Evolutionary conservation across 2,797 vertebrate genomes (phyloP).

Genomic region (Neosilurus mollespiculum): DNA sequence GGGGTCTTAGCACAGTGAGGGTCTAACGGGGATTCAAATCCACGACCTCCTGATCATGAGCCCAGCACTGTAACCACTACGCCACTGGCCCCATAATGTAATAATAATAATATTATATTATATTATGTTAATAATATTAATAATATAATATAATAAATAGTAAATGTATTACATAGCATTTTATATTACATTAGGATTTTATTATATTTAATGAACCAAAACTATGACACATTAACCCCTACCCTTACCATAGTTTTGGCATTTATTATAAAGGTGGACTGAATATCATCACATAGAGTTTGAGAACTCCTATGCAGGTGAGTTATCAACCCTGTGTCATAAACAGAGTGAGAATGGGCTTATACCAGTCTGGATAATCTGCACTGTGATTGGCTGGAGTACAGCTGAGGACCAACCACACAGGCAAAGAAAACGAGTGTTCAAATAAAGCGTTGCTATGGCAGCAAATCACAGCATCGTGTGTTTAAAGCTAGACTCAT

Average conservation of each 20-base stretch:
- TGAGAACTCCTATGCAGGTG: neutral
- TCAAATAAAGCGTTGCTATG: slow-evolving; percentile 39
- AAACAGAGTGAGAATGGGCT: neutral
- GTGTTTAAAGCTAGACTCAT: neutral
- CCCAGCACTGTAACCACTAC: too few relatives aligned
- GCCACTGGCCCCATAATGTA: neutral
- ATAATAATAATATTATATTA: neutral
- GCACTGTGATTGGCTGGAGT: slow-evolving; percentile 25
- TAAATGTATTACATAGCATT: neutral
- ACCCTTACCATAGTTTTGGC: neutral
- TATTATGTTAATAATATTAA: neutral
- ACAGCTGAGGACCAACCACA: neutral
- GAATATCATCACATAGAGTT: neutral
- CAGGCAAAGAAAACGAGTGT: neutral
- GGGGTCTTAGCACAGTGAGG: too few relatives aligned
- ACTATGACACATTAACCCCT: neutral
- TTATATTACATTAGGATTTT: neutral
- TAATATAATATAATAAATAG: neutral
- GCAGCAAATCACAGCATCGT: neutral
- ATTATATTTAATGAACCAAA: neutral
- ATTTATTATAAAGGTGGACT: neutral
- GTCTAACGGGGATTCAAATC: too few relatives aligned
- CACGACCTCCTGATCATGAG: too few relatives aligned
- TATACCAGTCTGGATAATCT: neutral
- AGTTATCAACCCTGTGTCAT: slow-evolving; percentile 1